phyloP scores from a whole-genome alignment of 2,888 invertebrate species.

The Clivina fossor region DNA sequence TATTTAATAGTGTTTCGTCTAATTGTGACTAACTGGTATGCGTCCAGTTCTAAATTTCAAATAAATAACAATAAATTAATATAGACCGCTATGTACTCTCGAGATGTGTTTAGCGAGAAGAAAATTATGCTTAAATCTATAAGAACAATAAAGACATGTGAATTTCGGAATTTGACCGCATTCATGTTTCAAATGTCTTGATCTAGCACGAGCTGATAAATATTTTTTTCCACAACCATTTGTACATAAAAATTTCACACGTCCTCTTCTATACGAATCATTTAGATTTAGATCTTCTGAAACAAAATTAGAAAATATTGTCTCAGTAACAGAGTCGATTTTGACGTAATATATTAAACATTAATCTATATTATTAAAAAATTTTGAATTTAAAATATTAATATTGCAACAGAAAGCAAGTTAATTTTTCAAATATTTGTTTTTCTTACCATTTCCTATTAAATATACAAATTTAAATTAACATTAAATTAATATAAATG shows the following conservation, averaged over 20 bases:
- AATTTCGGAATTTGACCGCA: conserved; percentile 55
- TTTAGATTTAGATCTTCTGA: too few relatives aligned
- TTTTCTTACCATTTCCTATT: background rate
- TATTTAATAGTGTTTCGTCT: too few relatives aligned
- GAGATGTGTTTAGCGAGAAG: conserved; percentile 9
- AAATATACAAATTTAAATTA: background rate
- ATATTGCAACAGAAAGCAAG: too few relatives aligned
- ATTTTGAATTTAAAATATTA: too few relatives aligned
- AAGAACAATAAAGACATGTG: conserved; percentile 44
- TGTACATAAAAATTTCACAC: conserved; percentile 1
- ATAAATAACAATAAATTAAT: too few relatives aligned
- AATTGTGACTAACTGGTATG: too few relatives aligned
- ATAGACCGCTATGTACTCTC: conserved; percentile 5
- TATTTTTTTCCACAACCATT: conserved; percentile 56
- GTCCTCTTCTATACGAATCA: background rate
- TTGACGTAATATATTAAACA: too few relatives aligned
- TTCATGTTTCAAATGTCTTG: conserved; percentile 57
- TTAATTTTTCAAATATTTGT: too few relatives aligned
- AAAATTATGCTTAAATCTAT: conserved; percentile 14
- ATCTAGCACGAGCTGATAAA: conserved; percentile 58
- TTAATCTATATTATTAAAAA: too few relatives aligned
- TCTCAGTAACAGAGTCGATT: too few relatives aligned
- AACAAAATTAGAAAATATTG: conserved; percentile 21
- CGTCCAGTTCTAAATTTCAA: too few relatives aligned
- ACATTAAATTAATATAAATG: too few relatives aligned